Evolutionary conservation across 2,113 vertebrate genomes (phyloP).

Genomic region (Peromyscus leucopus): DNA sequence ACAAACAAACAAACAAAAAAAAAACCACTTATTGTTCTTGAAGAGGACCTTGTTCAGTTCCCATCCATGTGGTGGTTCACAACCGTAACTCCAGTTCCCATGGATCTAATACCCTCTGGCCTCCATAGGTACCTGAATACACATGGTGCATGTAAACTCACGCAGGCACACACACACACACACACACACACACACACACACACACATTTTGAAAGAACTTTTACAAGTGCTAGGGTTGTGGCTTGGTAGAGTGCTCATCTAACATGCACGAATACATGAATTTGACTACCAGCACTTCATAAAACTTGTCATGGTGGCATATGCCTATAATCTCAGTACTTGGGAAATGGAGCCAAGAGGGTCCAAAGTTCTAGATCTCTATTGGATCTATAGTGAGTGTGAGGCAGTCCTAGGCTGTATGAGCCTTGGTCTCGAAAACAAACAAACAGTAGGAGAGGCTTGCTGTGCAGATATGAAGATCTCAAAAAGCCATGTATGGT

Average conservation of each 20-base stretch:
- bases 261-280: neutral
- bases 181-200: neutral
- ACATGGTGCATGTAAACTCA: neutral
- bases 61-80: neutral
- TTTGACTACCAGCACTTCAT: neutral
- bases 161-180: neutral
- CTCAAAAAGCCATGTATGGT: neutral
- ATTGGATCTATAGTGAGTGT: neutral
- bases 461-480: neutral
- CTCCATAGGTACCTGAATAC: neutral
- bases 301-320: no score
- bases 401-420: neutral
- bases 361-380: neutral
- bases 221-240: neutral
- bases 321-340: neutral
- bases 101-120: neutral
- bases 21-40: neutral
- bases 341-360: no score
- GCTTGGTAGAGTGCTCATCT: neutral
- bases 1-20: no score
- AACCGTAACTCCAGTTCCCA: neutral
- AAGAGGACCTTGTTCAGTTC: neutral
- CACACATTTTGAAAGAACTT: neutral
- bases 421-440: neutral
- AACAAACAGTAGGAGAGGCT: neutral